phyloP scores from a whole-genome alignment of 2,113 vertebrate species.

The Mixornis gularis region DNA sequence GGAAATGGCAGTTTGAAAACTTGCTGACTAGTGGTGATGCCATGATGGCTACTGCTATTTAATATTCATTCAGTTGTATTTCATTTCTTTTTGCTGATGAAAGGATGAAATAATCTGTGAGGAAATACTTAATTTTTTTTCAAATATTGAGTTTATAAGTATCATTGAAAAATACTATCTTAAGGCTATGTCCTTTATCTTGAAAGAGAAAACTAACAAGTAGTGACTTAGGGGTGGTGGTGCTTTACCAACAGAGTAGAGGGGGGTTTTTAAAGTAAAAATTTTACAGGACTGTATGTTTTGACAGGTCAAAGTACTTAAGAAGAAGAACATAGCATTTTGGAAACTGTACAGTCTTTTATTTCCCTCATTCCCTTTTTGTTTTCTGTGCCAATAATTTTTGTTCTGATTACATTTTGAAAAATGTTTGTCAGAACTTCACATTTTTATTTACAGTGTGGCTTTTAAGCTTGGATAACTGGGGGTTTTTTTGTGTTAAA shows the following conservation, averaged over 20 bases:
- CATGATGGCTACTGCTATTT: slow-evolving; percentile 8
- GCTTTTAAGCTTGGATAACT: slow-evolving; percentile 28
- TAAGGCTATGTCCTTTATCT: neutral
- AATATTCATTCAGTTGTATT: neutral
- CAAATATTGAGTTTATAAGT: slow-evolving; percentile 11
- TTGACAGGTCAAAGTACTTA: slow-evolving; percentile 55
- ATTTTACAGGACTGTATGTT: slow-evolving; percentile 52
- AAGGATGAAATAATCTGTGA: slow-evolving; percentile 18
- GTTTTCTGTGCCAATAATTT: slow-evolving; percentile 68
- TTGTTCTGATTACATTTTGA: slow-evolving; percentile 52
- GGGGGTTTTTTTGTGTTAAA: slow-evolving; percentile 38
- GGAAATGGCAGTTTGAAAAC: slow-evolving; percentile 3
- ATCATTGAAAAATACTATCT: neutral
- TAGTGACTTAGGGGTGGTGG: neutral
- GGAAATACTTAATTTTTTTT: slow-evolving; percentile 37
- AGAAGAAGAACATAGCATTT: slow-evolving; percentile 44
- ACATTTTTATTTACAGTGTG: slow-evolving; percentile 26
- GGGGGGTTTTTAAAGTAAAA: neutral
- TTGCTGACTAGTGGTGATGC: neutral
- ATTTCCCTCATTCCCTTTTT: slow-evolving; percentile 44
- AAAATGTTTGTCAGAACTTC: slow-evolving; percentile 29
- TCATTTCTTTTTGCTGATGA: slow-evolving; percentile 32
- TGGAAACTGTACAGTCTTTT: slow-evolving; percentile 46
- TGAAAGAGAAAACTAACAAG: slow-evolving; percentile 25
- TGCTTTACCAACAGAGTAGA: slow-evolving; percentile 16